Percentiles rank a stretch among this genome's conserved stretches.
phyloP scores from a whole-genome alignment of 2,888 invertebrate genomes.

The Plagodis dolabraria region DNA sequence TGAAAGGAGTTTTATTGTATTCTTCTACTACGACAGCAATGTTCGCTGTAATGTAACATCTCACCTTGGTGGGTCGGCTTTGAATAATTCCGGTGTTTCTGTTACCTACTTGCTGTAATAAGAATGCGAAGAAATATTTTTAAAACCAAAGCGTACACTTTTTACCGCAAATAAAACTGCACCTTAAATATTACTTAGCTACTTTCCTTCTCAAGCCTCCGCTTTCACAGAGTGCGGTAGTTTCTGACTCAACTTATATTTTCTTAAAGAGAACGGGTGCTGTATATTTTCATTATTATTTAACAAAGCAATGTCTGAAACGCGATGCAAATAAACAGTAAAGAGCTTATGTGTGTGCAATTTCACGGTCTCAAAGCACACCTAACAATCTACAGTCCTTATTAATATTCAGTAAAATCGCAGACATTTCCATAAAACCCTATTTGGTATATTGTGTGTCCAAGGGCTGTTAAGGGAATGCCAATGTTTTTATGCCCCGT shows the following conservation, averaged over 20 bases:
- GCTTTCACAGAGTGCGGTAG: not conserved
- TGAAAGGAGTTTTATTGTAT: too few relatives aligned
- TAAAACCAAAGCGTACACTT: too few relatives aligned
- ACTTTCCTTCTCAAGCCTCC: too few relatives aligned
- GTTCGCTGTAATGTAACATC: too few relatives aligned
- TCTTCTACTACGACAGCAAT: too few relatives aligned
- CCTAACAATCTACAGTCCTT: slow-evolving; percentile 20
- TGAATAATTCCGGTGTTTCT: too few relatives aligned
- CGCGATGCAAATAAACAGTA: slow-evolving; percentile 13
- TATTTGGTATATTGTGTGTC: slow-evolving; percentile 28
- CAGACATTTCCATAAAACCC: slow-evolving; percentile 30
- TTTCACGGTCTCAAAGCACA: slow-evolving; percentile 25
- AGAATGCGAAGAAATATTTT: too few relatives aligned
- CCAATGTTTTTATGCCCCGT: slow-evolving; percentile 22
- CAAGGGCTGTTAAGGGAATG: slow-evolving; percentile 30
- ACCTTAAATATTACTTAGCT: too few relatives aligned
- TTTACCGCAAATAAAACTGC: too few relatives aligned
- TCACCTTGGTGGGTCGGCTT: too few relatives aligned
- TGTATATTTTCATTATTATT: slow-evolving; percentile 9
- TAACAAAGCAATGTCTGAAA: slow-evolving; percentile 7
- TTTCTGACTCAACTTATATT: not conserved
- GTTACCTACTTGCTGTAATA: too few relatives aligned
- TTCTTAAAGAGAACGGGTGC: not conserved
- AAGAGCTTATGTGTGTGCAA: slow-evolving; percentile 28
- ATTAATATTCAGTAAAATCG: slow-evolving; percentile 25